Percentiles rank a stretch among this genome's conserved stretches.
phyloP scores from a whole-genome alignment of 2,797 vertebrate species.

The Echeneis naucrates region DNA sequence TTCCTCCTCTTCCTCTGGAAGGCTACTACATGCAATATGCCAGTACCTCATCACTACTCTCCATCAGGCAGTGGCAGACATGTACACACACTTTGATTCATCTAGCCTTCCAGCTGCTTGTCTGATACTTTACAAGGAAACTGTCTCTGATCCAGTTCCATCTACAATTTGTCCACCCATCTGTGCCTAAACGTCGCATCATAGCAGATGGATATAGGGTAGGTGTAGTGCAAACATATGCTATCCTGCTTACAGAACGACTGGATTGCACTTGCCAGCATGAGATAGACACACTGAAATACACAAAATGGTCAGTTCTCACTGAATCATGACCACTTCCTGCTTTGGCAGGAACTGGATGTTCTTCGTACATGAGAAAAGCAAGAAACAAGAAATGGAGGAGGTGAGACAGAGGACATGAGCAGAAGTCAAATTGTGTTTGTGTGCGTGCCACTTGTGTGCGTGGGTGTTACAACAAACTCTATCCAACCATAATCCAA shows the following conservation, averaged over 20 bases:
- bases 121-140: constrained; percentile 24
- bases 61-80: constrained; percentile 35
- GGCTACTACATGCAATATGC: constrained; percentile 60
- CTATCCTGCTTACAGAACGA: not conserved
- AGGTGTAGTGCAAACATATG: constrained; percentile 3
- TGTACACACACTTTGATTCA: constrained; percentile 41
- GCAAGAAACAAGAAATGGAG: constrained; percentile 49
- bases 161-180: constrained; percentile 1
- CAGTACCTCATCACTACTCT: constrained; percentile 44
- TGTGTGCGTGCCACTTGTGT: too few species aligned
- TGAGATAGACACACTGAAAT: constrained; percentile 26
- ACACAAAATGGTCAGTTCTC: constrained; percentile 40
- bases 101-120: constrained; percentile 38
- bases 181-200: not conserved
- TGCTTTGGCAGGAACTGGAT: constrained; percentile 57
- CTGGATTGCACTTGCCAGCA: constrained; percentile 8
- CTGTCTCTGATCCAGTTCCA: constrained; percentile 10
- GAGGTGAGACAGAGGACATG: constrained; percentile 53
- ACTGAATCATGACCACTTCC: constrained; percentile 63
- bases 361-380: constrained; percentile 55
- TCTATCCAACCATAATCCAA: constrained; percentile 31
- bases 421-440: constrained; percentile 38
- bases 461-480: constrained; percentile 18
- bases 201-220: not conserved
- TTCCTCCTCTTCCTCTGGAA: constrained; percentile 54